phyloP scores from a whole-genome alignment of 2,113 vertebrate species.

The Calidris pygmaea region DNA sequence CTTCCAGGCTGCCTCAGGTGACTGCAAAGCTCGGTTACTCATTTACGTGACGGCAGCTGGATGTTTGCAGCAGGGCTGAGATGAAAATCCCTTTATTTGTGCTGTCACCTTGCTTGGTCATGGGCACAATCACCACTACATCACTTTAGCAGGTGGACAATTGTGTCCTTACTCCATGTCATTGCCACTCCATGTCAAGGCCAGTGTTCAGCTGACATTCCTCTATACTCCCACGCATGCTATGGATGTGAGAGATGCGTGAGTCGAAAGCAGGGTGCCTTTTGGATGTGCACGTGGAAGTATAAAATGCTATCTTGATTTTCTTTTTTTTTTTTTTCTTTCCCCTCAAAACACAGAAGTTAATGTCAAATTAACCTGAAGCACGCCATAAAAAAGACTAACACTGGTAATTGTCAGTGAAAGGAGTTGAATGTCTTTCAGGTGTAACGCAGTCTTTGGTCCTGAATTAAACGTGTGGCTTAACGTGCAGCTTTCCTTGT shows the following conservation, averaged over 20 bases:
- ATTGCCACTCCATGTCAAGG: not conserved
- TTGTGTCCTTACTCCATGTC: rapidly evolving
- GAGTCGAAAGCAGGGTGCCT: not conserved
- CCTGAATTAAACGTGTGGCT: not conserved
- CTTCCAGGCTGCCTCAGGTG: not conserved
- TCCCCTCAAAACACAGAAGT: not conserved
- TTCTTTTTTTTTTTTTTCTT: no score
- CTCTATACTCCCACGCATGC: not conserved
- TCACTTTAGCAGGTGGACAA: not conserved
- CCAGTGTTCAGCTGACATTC: not conserved
- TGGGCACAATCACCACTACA: rapidly evolving
- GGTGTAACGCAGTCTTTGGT: not conserved
- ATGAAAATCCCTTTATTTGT: not conserved
- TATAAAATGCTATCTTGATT: not conserved
- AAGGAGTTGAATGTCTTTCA: not conserved
- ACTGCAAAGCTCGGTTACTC: not conserved
- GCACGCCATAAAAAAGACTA: not conserved
- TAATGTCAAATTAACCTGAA: not conserved
- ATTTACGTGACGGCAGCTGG: not conserved
- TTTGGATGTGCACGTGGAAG: not conserved
- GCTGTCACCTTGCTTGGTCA: not conserved
- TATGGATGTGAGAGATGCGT: rapidly evolving
- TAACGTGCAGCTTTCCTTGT: not conserved
- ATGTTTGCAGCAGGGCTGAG: not conserved
- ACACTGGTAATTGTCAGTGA: rapidly evolving